Conservation (phyloP, 64 coral and sea anemone genomes). For the Astreopora myriophthalma region DNA sequence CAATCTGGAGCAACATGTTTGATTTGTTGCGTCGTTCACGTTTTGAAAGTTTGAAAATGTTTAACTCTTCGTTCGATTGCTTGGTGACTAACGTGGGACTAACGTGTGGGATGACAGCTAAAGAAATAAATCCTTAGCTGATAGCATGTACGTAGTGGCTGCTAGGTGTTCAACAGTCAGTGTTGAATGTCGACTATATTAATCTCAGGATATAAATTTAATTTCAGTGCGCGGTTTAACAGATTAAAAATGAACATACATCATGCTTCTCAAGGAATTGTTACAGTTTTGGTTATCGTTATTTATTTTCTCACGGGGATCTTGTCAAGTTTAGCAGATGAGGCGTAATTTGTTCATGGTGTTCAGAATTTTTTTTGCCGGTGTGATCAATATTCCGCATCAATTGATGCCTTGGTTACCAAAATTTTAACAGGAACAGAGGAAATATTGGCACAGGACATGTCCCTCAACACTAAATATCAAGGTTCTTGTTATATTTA, state of each 20-base stretch:
- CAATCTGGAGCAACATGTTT: neutral
- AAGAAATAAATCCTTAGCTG: no score
- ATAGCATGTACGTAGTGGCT: no score
- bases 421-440: no score
- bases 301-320: neutral
- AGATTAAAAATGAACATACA: neutral
- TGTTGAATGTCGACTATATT: no score
- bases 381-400: neutral
- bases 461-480: neutral
- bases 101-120: no score
- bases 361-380: neutral
- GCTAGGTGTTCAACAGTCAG: no score
- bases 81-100: neutral
- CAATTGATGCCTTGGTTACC: neutral
- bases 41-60: neutral
- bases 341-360: neutral
- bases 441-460: neutral
- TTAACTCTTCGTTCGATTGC: neutral
- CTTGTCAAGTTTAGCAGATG: neutral
- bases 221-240: neutral
- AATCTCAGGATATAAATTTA: neutral
- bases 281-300: neutral
- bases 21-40: neutral
- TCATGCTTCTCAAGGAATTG: neutral
- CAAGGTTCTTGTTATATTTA: neutral